Base-by-base conservation (phyloP, 1,140 invertebrate species). In the Probaryconus sp. region DNA sequence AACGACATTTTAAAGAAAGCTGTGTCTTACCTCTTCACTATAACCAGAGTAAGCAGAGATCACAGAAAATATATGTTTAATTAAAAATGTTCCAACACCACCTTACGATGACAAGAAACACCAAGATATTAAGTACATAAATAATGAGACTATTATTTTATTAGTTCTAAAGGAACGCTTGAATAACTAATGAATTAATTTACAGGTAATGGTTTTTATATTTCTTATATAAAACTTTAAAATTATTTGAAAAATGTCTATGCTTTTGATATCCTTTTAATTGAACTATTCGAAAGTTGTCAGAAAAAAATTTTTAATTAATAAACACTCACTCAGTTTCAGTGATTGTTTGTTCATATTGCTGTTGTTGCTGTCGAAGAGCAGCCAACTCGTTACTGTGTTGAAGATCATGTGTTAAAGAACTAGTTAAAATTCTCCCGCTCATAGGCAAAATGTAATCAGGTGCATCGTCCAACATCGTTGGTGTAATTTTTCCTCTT, bases 271-370 rank as follows among this genome's bases (percentile, higher is more conserved):
- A 3, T 4, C 3, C 21, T 4, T 24, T 24, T 24, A 3, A 24
- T 24, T 24, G 21, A 9, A 40, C 37, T 18, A n/a, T 31, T 31
- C 5, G n/a, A n/a, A n/a, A n/a, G n/a, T n/a, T n/a, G n/a, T n/a
- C n/a, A n/a, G n/a, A n/a, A n/a, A n/a, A n/a, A 11, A 37, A 37
- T 0, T 37, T 37, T n/a, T 5, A 37, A n/a, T 5, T 37, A 13
- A 13, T 10, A 13, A n/a, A n/a, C n/a, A 88, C 89, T 89, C 53
- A 90, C 89, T 90, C 89, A 70, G 88, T 89, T 76, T 89, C 88
- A 0, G 87, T 85, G 30, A 89, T 89, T 5, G 87, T 87, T 18
- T 86, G 85, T 56, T 88, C 81, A 31, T 86, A 88, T 11, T 82
- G 78, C 60, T 78, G 81, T 17, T 81, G 83, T 21, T 82, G 76